Evolutionary conservation across 1,140 invertebrate genomes (phyloP).

Genomic region (Forficula auricularia): DNA sequence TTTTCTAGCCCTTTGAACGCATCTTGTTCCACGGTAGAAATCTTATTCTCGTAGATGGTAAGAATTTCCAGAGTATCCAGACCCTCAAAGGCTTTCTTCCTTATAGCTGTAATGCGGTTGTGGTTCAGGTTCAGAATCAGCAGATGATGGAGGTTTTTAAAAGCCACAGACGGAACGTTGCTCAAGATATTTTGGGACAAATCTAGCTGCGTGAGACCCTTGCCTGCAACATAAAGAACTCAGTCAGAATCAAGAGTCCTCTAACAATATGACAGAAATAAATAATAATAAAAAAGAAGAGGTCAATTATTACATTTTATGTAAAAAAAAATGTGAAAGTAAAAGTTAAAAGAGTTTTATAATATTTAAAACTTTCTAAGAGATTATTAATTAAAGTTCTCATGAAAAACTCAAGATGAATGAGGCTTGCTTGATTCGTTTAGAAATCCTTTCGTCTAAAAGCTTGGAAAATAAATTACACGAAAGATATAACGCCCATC

Average conservation of each 20-base stretch:
- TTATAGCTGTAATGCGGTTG: constrained; percentile 62
- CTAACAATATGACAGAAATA: no score
- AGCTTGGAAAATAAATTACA: no score
- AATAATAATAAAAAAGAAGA: no score
- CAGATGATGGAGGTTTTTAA: constrained; percentile 59
- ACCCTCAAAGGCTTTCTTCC: constrained; percentile 61
- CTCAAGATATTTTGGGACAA: constrained; percentile 61
- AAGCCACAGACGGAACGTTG: constrained; percentile 57
- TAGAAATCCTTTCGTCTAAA: no score
- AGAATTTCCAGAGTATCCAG: constrained; percentile 70
- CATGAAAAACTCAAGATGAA: no score
- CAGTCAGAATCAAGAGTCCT: background rate
- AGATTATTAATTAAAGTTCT: no score
- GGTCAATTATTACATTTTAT: no score
- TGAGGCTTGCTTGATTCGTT: no score
- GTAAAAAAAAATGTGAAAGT: no score
- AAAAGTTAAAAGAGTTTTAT: no score
- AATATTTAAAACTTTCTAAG: no score
- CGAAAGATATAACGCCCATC: no score
- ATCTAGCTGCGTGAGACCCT: constrained; percentile 63
- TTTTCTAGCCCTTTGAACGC: constrained; percentile 71
- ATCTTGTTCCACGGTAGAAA: constrained; percentile 53
- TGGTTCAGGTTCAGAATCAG: constrained; percentile 78
- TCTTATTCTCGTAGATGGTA: constrained; percentile 73
- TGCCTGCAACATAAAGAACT: constrained; percentile 33